Evolutionary conservation across 2,113 vertebrate species (phyloP).

Genomic region (Sitta europaea): DNA sequence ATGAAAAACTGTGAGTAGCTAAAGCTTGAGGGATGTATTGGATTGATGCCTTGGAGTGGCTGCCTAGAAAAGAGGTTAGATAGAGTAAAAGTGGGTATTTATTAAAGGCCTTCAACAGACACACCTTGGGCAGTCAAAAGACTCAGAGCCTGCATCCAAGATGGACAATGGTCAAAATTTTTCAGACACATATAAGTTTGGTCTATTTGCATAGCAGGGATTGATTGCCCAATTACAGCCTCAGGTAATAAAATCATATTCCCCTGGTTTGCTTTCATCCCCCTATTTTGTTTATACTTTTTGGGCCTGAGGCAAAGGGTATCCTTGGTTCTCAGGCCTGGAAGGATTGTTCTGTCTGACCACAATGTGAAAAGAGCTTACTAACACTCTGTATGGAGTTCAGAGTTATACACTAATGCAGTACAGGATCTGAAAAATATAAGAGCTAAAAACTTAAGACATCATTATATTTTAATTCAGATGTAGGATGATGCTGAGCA

Average conservation of each 20-base stretch:
- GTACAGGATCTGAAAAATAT: not conserved
- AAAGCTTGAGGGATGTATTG: not conserved
- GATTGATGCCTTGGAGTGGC: not conserved
- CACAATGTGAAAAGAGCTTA: not conserved
- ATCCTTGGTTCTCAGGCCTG: not conserved
- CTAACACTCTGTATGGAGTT: not conserved
- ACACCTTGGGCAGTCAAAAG: not conserved
- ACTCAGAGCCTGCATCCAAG: not conserved
- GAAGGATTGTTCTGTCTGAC: not conserved
- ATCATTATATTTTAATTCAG: not conserved
- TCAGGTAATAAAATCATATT: not conserved
- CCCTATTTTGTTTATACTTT: not conserved
- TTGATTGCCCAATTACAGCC: not conserved
- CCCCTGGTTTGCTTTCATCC: not conserved
- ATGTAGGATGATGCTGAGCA: not conserved
- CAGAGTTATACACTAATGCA: not conserved
- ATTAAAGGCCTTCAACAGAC: not conserved
- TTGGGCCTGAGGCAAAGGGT: not conserved
- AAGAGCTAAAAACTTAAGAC: not conserved
- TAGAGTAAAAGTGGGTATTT: not conserved
- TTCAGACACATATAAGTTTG: not conserved
- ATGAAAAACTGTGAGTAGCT: not conserved
- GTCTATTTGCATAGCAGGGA: not conserved
- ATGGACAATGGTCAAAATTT: not conserved
- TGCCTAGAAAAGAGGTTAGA: not conserved